Conservation (phyloP, 2,113 vertebrate species). For the Benitochromis conjunctus region DNA sequence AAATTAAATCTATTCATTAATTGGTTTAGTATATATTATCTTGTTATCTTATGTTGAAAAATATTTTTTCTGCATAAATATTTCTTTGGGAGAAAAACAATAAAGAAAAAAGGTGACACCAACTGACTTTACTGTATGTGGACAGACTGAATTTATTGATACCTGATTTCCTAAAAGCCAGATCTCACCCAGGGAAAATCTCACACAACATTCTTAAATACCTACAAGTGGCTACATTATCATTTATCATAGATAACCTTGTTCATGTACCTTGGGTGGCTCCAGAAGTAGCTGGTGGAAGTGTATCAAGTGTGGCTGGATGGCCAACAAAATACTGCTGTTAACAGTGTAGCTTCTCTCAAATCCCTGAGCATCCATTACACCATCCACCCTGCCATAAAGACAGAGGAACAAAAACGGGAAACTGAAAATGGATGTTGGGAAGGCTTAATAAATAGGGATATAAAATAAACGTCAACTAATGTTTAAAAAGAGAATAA, state of each 20-base stretch:
- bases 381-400: conserved; percentile 67
- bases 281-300: conserved; percentile 93
- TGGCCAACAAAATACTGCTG: conserved; percentile 84
- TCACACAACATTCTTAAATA: not conserved
- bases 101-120: not conserved
- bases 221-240: not conserved
- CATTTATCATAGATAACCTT: not conserved
- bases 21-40: not conserved
- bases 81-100: not conserved
- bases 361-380: conserved; percentile 75
- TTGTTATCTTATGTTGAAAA: not conserved
- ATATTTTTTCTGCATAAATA: not conserved
- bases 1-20: not conserved
- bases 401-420: not conserved
- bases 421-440: not conserved
- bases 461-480: not conserved
- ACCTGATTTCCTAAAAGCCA: not conserved
- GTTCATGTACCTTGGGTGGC: conserved; percentile 86
- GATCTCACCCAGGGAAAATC: not conserved
- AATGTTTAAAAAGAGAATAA: not conserved
- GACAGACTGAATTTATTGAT: not conserved
- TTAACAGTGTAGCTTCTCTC: conserved; percentile 81
- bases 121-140: not conserved
- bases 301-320: conserved; percentile 87
- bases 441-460: not conserved